phyloP scores from a whole-genome alignment of 2,797 vertebrate species.

The Myotis planiceps region DNA sequence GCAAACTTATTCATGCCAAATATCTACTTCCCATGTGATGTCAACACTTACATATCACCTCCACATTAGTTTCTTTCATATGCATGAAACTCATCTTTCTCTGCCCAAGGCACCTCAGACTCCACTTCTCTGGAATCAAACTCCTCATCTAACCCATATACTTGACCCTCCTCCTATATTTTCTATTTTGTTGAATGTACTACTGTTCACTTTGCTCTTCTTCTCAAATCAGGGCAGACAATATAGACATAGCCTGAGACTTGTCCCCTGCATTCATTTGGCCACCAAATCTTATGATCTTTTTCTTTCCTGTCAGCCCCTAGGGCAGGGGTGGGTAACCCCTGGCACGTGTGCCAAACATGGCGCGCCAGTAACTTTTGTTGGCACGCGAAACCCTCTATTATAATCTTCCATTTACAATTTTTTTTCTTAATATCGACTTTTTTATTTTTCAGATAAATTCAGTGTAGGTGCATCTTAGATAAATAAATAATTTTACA shows the following conservation, averaged over 20 bases:
- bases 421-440: too few species aligned
- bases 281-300: background rate
- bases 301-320: background rate
- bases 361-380: too few species aligned
- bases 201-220: background rate
- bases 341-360: too few species aligned
- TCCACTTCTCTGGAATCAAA: background rate
- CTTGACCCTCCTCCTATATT: background rate
- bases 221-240: background rate
- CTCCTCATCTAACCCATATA: background rate
- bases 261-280: background rate
- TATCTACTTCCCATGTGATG: background rate
- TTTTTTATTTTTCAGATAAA: too few species aligned
- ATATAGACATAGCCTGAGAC: background rate
- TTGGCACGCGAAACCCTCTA: too few species aligned
- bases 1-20: background rate
- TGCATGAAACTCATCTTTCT: background rate
- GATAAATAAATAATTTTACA: too few species aligned
- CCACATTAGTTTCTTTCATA: background rate
- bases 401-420: too few species aligned
- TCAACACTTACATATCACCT: background rate
- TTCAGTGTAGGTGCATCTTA: too few species aligned
- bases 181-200: background rate
- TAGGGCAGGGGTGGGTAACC: background rate
- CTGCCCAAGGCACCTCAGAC: background rate